These are phyloP conservation scores for Pandemis corylana DNA, from an alignment of 2,888 invertebrate genomes.

Conservation along the genomic window DNA sequence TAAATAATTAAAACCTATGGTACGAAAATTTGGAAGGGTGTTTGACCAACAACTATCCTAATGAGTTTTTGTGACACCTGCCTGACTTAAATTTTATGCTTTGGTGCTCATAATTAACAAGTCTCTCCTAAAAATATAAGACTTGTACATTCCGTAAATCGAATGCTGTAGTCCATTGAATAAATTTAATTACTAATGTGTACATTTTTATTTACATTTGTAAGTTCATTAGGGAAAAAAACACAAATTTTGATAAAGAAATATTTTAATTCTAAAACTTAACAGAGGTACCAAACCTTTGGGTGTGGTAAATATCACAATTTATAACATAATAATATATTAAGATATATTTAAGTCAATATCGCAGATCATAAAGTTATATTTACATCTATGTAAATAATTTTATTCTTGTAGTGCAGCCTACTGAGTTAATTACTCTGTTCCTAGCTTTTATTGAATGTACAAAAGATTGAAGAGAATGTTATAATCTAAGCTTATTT, in stretches of 20 bases:
- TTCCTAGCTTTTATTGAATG: conserved; percentile 3
- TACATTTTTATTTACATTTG: not conserved
- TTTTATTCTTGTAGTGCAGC: not conserved
- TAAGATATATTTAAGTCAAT: conserved; percentile 47
- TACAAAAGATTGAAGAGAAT: conserved; percentile 12
- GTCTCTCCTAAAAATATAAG: not conserved
- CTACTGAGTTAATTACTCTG: not conserved
- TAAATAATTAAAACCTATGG: too few species aligned
- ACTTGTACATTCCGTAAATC: not conserved
- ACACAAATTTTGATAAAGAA: conserved; percentile 30
- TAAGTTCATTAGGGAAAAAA: not conserved
- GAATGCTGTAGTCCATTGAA: not conserved
- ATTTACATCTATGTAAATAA: conserved; percentile 16
- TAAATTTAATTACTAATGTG: not conserved
- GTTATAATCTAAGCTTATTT: conserved; percentile 14
- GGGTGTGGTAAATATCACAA: conserved; percentile 60
- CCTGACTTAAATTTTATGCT: not conserved
- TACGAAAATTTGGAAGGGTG: too few species aligned
- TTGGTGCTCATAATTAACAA: not conserved
- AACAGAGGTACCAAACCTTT: conserved; percentile 52
- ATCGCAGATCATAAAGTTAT: conserved; percentile 51
- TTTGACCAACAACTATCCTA: too few species aligned
- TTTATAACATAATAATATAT: conserved; percentile 47
- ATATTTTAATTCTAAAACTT: conserved; percentile 66
- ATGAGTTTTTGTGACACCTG: too few species aligned